Conservation (phyloP, 2,797 vertebrate species). For the Acanthopagrus latus region DNA sequence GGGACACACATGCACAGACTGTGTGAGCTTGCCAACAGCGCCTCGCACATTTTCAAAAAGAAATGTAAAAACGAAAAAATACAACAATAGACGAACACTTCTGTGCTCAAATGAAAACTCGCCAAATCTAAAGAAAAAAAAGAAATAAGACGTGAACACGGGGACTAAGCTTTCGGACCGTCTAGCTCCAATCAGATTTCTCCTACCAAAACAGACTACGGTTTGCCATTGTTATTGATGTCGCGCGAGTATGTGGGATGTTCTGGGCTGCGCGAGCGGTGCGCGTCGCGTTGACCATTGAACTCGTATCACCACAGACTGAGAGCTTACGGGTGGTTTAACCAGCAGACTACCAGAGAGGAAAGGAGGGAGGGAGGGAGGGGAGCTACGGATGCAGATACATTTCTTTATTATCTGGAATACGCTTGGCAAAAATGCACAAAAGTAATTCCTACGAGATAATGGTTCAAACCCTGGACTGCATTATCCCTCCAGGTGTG, state of each 20-base stretch:
- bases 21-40: constrained; percentile 79
- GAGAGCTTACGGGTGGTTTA: constrained; percentile 57
- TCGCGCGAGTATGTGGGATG: constrained; percentile 78
- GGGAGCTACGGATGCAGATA: not conserved
- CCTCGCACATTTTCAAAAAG: constrained; percentile 78
- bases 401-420: not conserved
- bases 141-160: constrained; percentile 31
- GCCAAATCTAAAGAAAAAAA: constrained; percentile 13
- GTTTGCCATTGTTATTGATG: constrained; percentile 85
- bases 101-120: constrained; percentile 25
- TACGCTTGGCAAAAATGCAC: not conserved
- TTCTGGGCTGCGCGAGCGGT: constrained; percentile 66
- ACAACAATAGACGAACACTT: constrained; percentile 17
- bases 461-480: not conserved
- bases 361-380: no score
- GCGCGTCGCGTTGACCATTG: constrained; percentile 76
- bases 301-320: constrained; percentile 58
- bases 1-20: constrained; percentile 83
- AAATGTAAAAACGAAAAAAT: constrained; percentile 24
- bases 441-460: not conserved
- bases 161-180: constrained; percentile 51
- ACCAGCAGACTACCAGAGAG: constrained; percentile 14
- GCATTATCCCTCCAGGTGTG: constrained; percentile 43
- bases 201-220: constrained; percentile 77
- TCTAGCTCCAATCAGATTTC: constrained; percentile 69